A percentile compares a stretch with the other conserved stretches of the same genome.
phyloP scores from a whole-genome alignment of 1,140 invertebrate genomes.

The Zaprionus nigranus region DNA sequence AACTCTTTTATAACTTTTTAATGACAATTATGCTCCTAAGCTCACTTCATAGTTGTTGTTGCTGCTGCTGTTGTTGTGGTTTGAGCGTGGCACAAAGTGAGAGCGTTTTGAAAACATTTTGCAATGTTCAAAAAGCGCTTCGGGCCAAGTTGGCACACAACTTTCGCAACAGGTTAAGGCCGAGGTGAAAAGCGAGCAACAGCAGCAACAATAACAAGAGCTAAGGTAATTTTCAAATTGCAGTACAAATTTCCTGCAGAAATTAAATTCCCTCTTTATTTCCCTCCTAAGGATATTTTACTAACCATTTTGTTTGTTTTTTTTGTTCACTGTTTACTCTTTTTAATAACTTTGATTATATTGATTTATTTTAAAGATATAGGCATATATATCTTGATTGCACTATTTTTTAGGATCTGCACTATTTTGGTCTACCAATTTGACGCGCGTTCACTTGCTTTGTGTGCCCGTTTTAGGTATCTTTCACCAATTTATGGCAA shows the following conservation, averaged over 20 bases:
- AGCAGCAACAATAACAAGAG: background rate
- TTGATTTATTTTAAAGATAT: conserved; percentile 1
- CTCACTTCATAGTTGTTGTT: conserved; percentile 9
- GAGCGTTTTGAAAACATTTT: conserved; percentile 42
- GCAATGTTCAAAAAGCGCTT: conserved; percentile 41
- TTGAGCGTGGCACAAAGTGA: conserved; percentile 21
- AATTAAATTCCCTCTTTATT: background rate
- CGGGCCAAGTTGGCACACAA: conserved; percentile 68
- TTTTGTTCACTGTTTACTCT: background rate
- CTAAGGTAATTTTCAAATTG: background rate
- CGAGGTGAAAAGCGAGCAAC: conserved; percentile 28
- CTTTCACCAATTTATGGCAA: conserved; percentile 83
- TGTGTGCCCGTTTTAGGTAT: conserved; percentile 71
- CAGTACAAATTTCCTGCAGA: background rate
- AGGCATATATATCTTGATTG: conserved; percentile 9
- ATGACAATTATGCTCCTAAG: conserved; percentile 10
- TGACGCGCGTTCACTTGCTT: conserved; percentile 60
- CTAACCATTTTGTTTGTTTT: conserved; percentile 28
- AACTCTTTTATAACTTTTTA: background rate
- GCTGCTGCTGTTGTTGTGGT: conserved; percentile 20
- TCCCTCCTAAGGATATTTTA: conserved; percentile 11
- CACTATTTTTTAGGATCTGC: conserved; percentile 39
- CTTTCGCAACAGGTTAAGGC: conserved; percentile 75
- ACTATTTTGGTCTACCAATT: conserved; percentile 50
- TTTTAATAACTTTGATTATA: conserved; percentile 12